Evolutionary conservation across 2,113 vertebrate species (phyloP).

Genomic region (Ophthalmolycus amberensis): DNA sequence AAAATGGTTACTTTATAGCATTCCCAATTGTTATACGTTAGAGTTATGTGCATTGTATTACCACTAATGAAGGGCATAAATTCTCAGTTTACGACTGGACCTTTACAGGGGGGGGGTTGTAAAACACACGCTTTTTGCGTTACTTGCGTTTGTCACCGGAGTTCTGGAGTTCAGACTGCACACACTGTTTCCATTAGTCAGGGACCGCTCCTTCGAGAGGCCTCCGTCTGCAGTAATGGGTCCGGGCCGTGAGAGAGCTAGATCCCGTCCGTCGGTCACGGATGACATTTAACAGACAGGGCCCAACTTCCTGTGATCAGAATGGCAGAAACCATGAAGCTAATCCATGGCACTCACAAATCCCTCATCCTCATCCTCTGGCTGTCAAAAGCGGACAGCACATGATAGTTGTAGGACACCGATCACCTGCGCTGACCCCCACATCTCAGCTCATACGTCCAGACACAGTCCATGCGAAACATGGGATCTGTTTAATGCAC

Average conservation of each 20-base stretch:
- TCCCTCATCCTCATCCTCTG: conserved; percentile 48
- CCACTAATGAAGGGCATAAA: conserved; percentile 87
- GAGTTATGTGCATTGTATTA: conserved; percentile 89
- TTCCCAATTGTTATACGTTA: conserved; percentile 87
- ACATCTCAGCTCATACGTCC: conserved; percentile 29
- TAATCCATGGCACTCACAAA: conserved; percentile 70
- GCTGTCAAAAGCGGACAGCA: conserved; percentile 29
- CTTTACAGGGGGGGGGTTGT: conserved; percentile 82
- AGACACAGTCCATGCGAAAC: background rate
- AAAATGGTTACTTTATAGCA: conserved; percentile 86
- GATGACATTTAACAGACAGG: conserved; percentile 82
- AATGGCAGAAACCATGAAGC: conserved; percentile 57
- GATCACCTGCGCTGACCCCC: conserved; percentile 32
- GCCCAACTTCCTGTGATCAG: conserved; percentile 73
- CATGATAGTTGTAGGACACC: conserved; percentile 40
- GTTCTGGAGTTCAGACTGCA: conserved; percentile 80
- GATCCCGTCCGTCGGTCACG: conserved; percentile 65
- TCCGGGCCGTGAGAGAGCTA: conserved; percentile 70
- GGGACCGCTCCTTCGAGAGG: conserved; percentile 71
- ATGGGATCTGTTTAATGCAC: conserved; percentile 15
- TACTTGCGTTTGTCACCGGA: conserved; percentile 81
- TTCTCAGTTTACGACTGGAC: conserved; percentile 85
- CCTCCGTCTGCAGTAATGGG: conserved; percentile 71
- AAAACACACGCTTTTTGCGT: conserved; percentile 86
- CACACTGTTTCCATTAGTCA: conserved; percentile 85